phyloP scores from a whole-genome alignment of 2,888 invertebrate species.

The Mesoligia furuncula region DNA sequence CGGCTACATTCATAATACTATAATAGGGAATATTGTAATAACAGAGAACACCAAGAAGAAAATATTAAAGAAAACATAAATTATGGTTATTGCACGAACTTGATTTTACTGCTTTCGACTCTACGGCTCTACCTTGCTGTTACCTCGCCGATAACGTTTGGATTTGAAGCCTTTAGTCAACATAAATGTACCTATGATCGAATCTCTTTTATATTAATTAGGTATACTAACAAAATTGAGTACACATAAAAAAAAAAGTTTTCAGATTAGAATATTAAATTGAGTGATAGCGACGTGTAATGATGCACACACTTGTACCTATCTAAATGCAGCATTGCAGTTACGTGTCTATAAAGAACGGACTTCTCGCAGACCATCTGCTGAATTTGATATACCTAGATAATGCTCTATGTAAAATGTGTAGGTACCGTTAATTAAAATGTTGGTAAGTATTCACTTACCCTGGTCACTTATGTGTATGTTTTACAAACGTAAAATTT shows the following conservation, averaged over 20 bases:
- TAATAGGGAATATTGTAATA: conserved; percentile 52
- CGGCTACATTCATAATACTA: conserved; percentile 56
- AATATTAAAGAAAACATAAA: background rate
- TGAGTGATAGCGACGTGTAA: background rate
- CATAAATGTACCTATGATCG: background rate
- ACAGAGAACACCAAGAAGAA: background rate
- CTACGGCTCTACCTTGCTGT: conserved; percentile 6
- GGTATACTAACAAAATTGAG: background rate
- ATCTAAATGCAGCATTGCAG: background rate
- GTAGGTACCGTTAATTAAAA: background rate
- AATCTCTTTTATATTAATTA: background rate
- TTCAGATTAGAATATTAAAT: background rate
- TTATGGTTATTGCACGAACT: background rate
- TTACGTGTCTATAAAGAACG: background rate
- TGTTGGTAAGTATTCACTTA: background rate
- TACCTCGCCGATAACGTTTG: background rate
- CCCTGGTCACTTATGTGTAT: background rate
- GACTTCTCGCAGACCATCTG: background rate
- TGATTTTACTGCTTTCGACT: conserved; percentile 6
- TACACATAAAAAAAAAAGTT: background rate
- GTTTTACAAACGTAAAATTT: background rate
- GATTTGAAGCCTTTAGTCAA: conserved; percentile 7
- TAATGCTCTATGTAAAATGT: background rate
- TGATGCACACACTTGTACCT: background rate
- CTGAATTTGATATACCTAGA: background rate